Base-by-base conservation (phyloP, 2,113 vertebrate species). In the Loxodonta africana region DNA sequence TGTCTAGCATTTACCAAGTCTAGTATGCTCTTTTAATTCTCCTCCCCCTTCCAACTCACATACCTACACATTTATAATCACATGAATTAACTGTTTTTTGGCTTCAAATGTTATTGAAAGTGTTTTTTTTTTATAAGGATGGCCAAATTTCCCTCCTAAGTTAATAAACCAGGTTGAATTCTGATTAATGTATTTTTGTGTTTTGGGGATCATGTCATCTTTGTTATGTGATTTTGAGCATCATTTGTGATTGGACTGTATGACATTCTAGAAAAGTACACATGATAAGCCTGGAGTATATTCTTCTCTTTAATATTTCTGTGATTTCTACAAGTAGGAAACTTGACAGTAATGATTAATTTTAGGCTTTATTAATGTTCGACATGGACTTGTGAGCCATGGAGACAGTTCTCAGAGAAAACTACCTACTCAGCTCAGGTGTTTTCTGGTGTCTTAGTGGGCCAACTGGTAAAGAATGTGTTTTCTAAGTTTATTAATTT, bases 401-500 rank as follows among this genome's bases (percentile, higher is more conserved):
- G 33, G 41, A 71, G 88, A 65, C 14, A 44, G 15, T 33, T 28
- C 11, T 82, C 20, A 88, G 26, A 95, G 94, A 90, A 74, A 76
- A 69, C 26, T 57, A 11, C n/a, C 46, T 60, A 44, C 33, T 80
- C 46, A 63, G 28, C 21, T 71, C n/a, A 73, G 26, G 48, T 44
- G 2, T 63, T 60, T 28, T 71, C 21, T 67, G 57, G 20, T 7
- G 57, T 88, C 60, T 80, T 48, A 48, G 26, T 65, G 57, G 28
- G 14, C 5, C 71, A 46, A 14, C 73, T 81, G 51, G 30, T 33
- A 77, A 60, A 71, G 7, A 71, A 25, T 60, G 15, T 51, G 30
- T 74, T 93, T 95, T 89, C n/a, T 65, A 81, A 71, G 53, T 65
- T 92, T 57, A 82, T 92, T 78, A 28, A 23, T 76, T 81, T 62